Percentiles rank a stretch among this genome's conserved stretches.
Evolutionary conservation across 2,888 invertebrate genomes (phyloP).

Genomic region (Campaea margaritaria): DNA sequence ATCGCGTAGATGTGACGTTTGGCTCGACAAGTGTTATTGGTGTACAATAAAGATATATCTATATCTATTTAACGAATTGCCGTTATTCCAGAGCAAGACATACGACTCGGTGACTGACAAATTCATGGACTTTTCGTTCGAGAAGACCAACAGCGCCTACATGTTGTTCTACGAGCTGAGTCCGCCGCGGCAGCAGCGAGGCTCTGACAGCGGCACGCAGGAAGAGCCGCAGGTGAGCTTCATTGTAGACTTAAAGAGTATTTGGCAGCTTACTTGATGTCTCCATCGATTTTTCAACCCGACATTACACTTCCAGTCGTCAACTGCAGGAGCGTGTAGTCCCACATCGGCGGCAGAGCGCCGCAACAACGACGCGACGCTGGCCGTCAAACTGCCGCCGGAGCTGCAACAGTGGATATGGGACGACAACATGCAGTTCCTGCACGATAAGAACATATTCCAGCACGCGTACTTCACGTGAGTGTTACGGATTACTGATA

Average conservation of each 20-base stretch:
- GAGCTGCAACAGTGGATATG: slow-evolving; percentile 98
- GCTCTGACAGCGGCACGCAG: slow-evolving; percentile 68
- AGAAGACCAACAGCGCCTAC: slow-evolving; percentile 98
- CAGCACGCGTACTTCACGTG: slow-evolving; percentile 98
- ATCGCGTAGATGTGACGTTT: too few relatives aligned
- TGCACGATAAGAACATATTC: slow-evolving; percentile 97
- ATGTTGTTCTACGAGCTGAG: slow-evolving; percentile 98
- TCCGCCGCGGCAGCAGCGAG: slow-evolving; percentile 76
- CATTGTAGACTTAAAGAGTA: too few relatives aligned
- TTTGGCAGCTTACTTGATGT: background rate
- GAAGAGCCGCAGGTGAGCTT: slow-evolving; percentile 75
- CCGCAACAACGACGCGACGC: slow-evolving; percentile 55
- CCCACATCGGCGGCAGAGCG: slow-evolving; percentile 59
- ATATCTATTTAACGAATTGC: too few relatives aligned
- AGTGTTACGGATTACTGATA: slow-evolving; percentile 56
- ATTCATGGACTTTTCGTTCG: slow-evolving; percentile 98
- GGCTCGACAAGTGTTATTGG: too few relatives aligned
- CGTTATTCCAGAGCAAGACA: slow-evolving; percentile 91
- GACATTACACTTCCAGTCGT: slow-evolving; percentile 55
- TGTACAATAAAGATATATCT: too few relatives aligned
- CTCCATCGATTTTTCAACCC: background rate
- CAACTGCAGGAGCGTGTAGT: slow-evolving; percentile 65
- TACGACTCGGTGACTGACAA: slow-evolving; percentile 98
- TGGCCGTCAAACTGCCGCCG: slow-evolving; percentile 87
- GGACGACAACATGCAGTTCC: slow-evolving; percentile 98